Evolutionary conservation across 1,140 invertebrate species (phyloP).

Genomic region (Drosophila suzukii): DNA sequence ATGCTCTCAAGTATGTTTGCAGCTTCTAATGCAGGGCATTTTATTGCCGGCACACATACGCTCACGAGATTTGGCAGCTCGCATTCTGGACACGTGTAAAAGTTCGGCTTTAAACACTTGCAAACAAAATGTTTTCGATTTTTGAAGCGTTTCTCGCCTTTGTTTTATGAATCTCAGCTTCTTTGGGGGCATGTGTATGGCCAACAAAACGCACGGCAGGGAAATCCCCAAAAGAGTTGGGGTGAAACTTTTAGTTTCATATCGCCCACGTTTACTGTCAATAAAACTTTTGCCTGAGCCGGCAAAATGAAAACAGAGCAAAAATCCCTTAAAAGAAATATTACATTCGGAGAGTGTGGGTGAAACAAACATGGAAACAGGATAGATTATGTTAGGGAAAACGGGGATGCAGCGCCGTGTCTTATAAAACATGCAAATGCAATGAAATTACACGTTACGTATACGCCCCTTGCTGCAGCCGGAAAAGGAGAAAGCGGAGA

Average conservation of each 20-base stretch:
- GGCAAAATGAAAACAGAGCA: conserved; percentile 39
- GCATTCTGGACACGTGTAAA: conserved; percentile 79
- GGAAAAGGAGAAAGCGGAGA: conserved; percentile 13
- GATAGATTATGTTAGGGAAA: conserved; percentile 50
- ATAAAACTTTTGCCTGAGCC: conserved; percentile 77
- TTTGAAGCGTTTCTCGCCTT: conserved; percentile 56
- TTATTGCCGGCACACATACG: conserved; percentile 29
- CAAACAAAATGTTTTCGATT: conserved; percentile 70
- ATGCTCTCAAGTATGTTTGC: conserved; percentile 61
- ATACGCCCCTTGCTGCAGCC: conserved; percentile 67
- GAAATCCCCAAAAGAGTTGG: conserved; percentile 71
- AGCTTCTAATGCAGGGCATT: conserved; percentile 47
- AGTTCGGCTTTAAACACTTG: conserved; percentile 78
- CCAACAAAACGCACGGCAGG: conserved; percentile 14
- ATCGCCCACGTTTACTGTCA: conserved; percentile 80
- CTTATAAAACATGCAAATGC: conserved; percentile 78
- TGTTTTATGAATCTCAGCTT: conserved; percentile 72
- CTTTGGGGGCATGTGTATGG: conserved; percentile 23
- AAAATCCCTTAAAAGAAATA: conserved; percentile 26
- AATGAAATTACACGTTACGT: conserved; percentile 82
- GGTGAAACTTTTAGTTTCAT: conserved; percentile 71
- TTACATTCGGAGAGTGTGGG: conserved; percentile 14
- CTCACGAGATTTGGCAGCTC: conserved; percentile 35
- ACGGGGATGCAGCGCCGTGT: conserved; percentile 11
- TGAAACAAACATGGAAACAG: conserved; percentile 46